Base-by-base conservation (phyloP, 2,888 invertebrate genomes). In the Lymantria dispar region DNA sequence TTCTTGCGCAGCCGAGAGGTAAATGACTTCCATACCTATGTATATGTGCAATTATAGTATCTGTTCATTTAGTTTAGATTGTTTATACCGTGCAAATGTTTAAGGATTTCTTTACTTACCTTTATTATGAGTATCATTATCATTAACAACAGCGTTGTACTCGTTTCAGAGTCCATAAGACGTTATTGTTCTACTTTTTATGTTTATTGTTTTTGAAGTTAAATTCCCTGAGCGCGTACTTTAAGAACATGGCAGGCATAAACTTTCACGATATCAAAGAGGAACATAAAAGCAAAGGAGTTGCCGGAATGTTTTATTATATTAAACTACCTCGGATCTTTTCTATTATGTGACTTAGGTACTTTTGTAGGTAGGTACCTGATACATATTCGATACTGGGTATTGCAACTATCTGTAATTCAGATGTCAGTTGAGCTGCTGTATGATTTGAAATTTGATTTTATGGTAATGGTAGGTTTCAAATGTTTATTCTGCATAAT, bases 1-100 rank as follows among this genome's bases (percentile, higher is more conserved):
- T 74, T 76, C 78, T 8, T 10, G 74, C 75, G 74, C 78, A 77
- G 72, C 72, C 76, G 76, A 83, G 79, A 85, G 83, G 83, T 86
- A 82, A 84, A 84, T 80, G 82, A 83, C 86, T 85, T 69, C 61
- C 69, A 22, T 22, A 22, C 22, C 22, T 64, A 69, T 63, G 30
- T 45, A 48, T 48, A 42, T 43, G 40, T 44, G 66, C 65, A 70
- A 58, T 60, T 67, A 68, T 63, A 66, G n/a, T 38, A 39, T 48
- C 33, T 52, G 51, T 50, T 47, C 45, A 54, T 52, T 54, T 33
- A 33, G 52, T 61, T 60, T 67, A 52, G 52, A 56, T 54, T 48
- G 52, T 69, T 59, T 61, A 69, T 61, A 48, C 56, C 56, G 57
- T 50, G 42, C 36, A 37, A 45, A 50, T 36, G 45, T 13, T 13